These are phyloP conservation scores for Drosophila elegans DNA, from an alignment of 1,140 invertebrate species.

Conservation along the genomic window DNA sequence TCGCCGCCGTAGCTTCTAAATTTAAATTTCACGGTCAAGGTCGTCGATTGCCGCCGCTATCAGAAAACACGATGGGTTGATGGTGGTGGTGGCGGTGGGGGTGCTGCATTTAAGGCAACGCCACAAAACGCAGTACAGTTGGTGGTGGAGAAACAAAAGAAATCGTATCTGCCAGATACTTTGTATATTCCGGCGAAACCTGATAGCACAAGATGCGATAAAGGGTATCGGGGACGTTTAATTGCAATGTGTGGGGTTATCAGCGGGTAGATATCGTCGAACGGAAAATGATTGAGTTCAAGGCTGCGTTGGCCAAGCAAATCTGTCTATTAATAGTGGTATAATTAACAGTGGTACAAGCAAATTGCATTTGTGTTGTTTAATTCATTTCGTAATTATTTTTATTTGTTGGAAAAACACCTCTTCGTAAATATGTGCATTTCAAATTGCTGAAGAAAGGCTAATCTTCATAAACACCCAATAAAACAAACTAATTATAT, in stretches of 20 bases:
- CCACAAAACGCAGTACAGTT: slow-evolving; percentile 55
- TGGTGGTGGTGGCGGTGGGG: slow-evolving; percentile 2
- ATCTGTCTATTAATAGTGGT: slow-evolving; percentile 5
- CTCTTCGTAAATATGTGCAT: too few relatives aligned
- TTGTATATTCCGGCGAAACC: slow-evolving; percentile 26
- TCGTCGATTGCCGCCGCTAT: slow-evolving; percentile 56
- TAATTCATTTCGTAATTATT: too few relatives aligned
- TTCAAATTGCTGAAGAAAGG: too few relatives aligned
- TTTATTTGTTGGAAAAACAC: too few relatives aligned
- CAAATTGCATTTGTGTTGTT: too few relatives aligned
- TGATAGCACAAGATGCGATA: slow-evolving; percentile 34
- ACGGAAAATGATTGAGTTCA: slow-evolving; percentile 39
- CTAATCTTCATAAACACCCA: too few relatives aligned
- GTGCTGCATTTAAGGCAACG: slow-evolving; percentile 2
- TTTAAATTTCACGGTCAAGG: slow-evolving; percentile 83
- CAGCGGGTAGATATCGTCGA: slow-evolving; percentile 19
- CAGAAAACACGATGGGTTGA: slow-evolving; percentile 18
- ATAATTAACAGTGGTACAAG: background rate
- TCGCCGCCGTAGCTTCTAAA: slow-evolving; percentile 65
- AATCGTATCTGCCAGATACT: slow-evolving; percentile 53
- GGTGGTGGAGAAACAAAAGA: slow-evolving; percentile 50
- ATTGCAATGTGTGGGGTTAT: slow-evolving; percentile 16
- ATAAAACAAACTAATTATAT: too few relatives aligned
- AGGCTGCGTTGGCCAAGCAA: slow-evolving; percentile 16
- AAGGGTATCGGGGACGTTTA: slow-evolving; percentile 18